phyloP scores from a whole-genome alignment of 2,113 vertebrate species.

The Vireo altiloquus region DNA sequence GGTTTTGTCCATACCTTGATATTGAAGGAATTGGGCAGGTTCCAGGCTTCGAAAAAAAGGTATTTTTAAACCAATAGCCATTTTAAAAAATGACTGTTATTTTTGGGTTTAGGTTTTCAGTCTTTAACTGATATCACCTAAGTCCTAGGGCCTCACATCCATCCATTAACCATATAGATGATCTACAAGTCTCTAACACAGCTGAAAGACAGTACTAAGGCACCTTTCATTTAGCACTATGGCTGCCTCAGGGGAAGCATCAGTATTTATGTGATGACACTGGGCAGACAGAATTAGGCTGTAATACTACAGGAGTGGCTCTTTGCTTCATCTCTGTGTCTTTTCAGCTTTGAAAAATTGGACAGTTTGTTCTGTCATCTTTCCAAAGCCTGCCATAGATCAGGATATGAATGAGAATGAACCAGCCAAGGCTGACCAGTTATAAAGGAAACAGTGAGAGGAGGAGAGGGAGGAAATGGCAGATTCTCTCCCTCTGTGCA shows the following conservation, averaged over 20 bases:
- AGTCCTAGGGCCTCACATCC: not conserved
- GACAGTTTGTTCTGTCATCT: not conserved
- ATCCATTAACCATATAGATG: not conserved
- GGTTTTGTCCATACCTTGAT: not conserved
- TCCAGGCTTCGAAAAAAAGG: not conserved
- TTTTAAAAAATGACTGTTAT: not conserved
- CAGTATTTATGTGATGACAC: not conserved
- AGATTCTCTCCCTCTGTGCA: not conserved
- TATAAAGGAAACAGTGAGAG: not conserved
- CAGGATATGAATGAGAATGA: not conserved
- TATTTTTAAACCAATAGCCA: not conserved
- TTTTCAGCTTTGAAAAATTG: slow-evolving; percentile 4
- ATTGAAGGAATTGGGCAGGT: not conserved
- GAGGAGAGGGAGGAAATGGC: not conserved
- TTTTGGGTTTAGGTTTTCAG: not conserved
- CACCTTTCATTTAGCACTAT: slow-evolving; percentile 1
- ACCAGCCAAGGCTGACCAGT: not conserved
- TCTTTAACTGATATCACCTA: not conserved
- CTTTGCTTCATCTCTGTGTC: not conserved
- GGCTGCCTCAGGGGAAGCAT: not conserved
- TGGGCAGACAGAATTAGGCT: slow-evolving; percentile 7
- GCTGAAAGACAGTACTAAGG: not conserved
- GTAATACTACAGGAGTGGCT: not conserved
- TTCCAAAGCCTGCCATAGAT: not conserved
- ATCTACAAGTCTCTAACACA: not conserved